Evolutionary conservation across 2,797 vertebrate species (phyloP).

Genomic region (Pangasius krempfi): DNA sequence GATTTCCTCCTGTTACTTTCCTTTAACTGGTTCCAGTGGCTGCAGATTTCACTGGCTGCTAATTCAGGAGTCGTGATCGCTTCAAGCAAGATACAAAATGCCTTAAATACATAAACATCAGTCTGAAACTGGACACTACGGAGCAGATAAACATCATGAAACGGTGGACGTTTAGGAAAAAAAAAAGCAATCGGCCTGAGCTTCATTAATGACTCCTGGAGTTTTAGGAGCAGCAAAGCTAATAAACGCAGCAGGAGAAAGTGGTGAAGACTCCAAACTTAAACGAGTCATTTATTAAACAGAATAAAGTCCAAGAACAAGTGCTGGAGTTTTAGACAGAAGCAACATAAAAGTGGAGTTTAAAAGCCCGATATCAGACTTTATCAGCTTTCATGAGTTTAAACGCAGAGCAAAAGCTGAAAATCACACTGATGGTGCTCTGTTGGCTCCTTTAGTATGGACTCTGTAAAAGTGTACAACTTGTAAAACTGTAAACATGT

Average conservation of each 20-base stretch:
- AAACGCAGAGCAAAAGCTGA: not conserved
- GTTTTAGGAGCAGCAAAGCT: slow-evolving; percentile 5
- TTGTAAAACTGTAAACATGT: not conserved
- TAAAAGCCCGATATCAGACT: not conserved
- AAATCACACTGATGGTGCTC: not conserved
- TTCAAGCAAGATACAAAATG: not conserved
- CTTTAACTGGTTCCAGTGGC: slow-evolving; percentile 19
- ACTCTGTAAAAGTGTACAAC: not conserved
- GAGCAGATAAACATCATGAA: slow-evolving; percentile 13
- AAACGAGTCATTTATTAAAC: not conserved
- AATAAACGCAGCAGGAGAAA: not conserved
- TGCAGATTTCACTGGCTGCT: slow-evolving; percentile 7
- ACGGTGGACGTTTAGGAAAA: not conserved
- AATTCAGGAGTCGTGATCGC: slow-evolving; percentile 6
- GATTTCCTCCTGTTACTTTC: slow-evolving; percentile 28
- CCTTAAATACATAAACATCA: not conserved
- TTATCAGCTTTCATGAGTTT: not conserved
- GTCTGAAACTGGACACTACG: not conserved
- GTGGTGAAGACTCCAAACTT: not conserved
- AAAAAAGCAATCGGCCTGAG: no score
- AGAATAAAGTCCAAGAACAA: not conserved
- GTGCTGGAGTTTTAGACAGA: not conserved
- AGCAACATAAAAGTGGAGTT: not conserved
- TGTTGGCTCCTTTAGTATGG: not conserved
- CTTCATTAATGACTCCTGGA: slow-evolving; percentile 12